Base-by-base conservation (phyloP, 2,888 invertebrate species). In the Corythucha ciliata region DNA sequence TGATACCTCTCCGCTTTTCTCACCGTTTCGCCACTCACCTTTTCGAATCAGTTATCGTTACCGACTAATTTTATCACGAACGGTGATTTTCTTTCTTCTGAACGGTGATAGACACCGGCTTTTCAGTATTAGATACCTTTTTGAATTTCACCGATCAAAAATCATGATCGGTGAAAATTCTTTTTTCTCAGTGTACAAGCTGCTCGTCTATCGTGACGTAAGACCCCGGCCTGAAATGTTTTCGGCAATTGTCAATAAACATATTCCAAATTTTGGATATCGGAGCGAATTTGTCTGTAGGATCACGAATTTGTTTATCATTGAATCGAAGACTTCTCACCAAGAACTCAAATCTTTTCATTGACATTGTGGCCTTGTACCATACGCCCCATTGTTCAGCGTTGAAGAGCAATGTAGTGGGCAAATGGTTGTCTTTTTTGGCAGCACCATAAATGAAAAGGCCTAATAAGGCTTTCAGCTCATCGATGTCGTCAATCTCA, bases 191-290 rank as follows among this genome's bases (percentile, higher is more conserved):
- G n/a, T n/a, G n/a, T n/a, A 62, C 48, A 14, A 63, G 41, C 40
- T 60, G 59, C 47, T 64, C 60, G 33, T 63, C 62, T 10, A 64
- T 58, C 5, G 60, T 63, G 3, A 55, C 42, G 48, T 57, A 57
- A 32, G 51, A 40, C 4, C 54, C 50, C 1, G 59, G 60, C n/a
- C 46, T 48, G 48, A 62, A 62, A 41, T 51, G 44, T 16, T 47
- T 44, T 26, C 24, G 40, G 24, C 62, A 62, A 22, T 59, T 57
- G 2, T 21, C 34, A 16, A 58, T 53, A 41, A 62, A 62, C 6
- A 47, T 12, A 8, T 59, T 52, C 62, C 61, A 64, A 37, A 64
- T 4, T 10, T 40, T 32, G 16, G 49, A 29, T 24, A 49, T 33
- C 22, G 42, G 42, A 14, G 42, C 34, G 14, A 32, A 32, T n/a